Evolutionary conservation across 1,140 invertebrate species (phyloP), one percentile per base, ranked within the genome.

Genomic region (Bombus ignitus): DNA sequence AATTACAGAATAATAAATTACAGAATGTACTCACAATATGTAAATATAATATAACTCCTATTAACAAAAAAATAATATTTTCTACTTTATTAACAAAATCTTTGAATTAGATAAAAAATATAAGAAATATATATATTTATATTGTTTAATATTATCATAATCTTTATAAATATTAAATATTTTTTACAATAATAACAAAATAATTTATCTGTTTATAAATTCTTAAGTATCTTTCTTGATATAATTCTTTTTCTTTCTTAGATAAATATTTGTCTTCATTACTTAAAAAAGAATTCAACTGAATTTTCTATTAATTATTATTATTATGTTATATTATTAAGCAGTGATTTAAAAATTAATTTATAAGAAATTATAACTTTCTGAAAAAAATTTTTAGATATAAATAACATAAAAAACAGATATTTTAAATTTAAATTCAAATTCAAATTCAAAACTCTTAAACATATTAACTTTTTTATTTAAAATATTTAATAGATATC

Each of bases 1-100:
- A 79, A 28, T 81, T 13, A 79, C 81, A 71, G 25, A 71, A 42
- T 44, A n/a, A 72, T 53, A 18, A 53, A 53, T 22, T 22, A 53
- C 18, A 53, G 18, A 53, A 53, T 47, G 42, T 71, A 81, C 39
- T 35, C 25, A 37, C n/a, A 44, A 53, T 53, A 28, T 79, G 22
- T 79, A 80, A 53, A 37, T 47, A 70, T 5, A 42, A 25, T 37
- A 70, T 37, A 81, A 71, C 47, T 53, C 32, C 25, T 57, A 71
- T 81, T 71, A n/a, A 39, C 1, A 62, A 53, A n/a, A 37, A 44
- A 44, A 13, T 1, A 44, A n/a, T 18, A 37, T 44, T 32, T 44
- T 8, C 13, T 44, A 44, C 18, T 44, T 42, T 13, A 72, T 72
- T 42, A 42, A 71, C 12, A 72, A 72, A 72, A 72, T 72, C 13